Base-by-base conservation (phyloP, 2,888 invertebrate species). In the Tribolium freemani region DNA sequence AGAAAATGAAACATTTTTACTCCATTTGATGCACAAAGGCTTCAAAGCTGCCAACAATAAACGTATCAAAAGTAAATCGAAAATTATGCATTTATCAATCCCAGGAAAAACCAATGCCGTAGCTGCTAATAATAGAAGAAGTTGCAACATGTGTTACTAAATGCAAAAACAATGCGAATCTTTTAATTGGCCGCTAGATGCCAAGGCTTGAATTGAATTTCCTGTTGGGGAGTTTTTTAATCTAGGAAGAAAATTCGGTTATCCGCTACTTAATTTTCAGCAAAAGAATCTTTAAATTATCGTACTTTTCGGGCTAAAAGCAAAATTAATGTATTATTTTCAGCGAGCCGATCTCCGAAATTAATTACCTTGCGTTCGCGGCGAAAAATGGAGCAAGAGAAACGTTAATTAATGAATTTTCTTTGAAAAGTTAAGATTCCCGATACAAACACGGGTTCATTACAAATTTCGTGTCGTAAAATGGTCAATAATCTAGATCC, bases 341-440 rank as follows among this genome's bases (percentile, higher is more conserved):
- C 56, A 38, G 26, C 56, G 13, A 56, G 56, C 11, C 58, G 45
- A 44, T 45, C 31, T 58, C 20, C 20, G 9, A 58, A 58, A 58
- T 58, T 58, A 58, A 58, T 58, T 58, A 58, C 58, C 58, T 56
- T 16, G 9, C 26, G 58, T 45, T 9, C 58, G 16, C 26, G 5
- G 38, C 11, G 56, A 56, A 56, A 56, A 56, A 56, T 56, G 58
- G 58, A 45, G 45, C 45, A 45, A 20, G 31, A 44, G 44, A 45
- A 38, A 20, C 58, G 58, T 20, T 60, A 60, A 60, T 60, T 60
- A 60, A 60, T 60, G 20, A 60, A 60, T 60, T 60, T 46, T 56
- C 45, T 9, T 16, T 44, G 10, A 56, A 16, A 44, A 44, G 44
- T 58, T 58, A 58, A 58, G 44, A 48, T 26, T 31, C 16, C 13